phyloP scores from a whole-genome alignment of 2,113 vertebrate species.

The Atrichornis clamosus region DNA sequence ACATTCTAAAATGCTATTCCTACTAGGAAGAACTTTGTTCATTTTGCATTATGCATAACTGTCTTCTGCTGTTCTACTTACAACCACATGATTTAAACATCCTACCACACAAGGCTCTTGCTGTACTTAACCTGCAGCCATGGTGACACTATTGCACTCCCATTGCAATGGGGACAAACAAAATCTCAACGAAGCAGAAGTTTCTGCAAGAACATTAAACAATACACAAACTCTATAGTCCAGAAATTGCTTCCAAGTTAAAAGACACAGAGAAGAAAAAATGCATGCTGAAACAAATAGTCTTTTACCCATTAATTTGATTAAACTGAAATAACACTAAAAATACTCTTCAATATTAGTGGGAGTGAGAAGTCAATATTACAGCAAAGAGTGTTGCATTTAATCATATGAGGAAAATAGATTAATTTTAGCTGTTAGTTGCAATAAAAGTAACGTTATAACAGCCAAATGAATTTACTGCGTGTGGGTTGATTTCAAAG shows the following conservation, averaged over 20 bases:
- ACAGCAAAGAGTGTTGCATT: neutral
- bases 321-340: neutral
- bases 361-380: neutral
- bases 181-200: neutral
- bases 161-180: neutral
- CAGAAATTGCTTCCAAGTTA: neutral
- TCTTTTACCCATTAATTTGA: neutral
- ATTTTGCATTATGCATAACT: neutral
- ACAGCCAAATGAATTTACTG: neutral
- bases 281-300: neutral
- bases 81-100: neutral
- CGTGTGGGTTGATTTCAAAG: neutral
- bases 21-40: neutral
- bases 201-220: neutral
- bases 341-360: neutral
- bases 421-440: neutral
- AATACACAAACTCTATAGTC: neutral
- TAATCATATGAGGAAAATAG: neutral
- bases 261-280: neutral
- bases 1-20: neutral
- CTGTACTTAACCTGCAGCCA: neutral
- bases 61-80: neutral
- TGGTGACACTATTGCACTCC: neutral
- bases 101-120: neutral
- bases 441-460: neutral